phyloP scores from a whole-genome alignment of 2,888 invertebrate species.

The Dioctria rufipes region DNA sequence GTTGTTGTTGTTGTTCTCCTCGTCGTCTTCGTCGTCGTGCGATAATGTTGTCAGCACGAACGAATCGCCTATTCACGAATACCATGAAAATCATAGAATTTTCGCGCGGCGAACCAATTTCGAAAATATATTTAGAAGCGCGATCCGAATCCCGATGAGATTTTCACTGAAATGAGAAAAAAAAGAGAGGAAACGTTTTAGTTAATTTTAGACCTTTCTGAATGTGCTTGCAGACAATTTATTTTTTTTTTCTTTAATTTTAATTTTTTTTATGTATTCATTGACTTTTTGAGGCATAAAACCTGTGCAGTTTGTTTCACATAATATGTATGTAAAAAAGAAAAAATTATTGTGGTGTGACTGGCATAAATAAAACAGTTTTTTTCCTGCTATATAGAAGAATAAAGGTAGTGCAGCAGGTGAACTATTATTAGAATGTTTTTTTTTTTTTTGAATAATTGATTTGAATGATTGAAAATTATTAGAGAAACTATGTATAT shows the following conservation, averaged over 20 bases:
- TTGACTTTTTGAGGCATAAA: conserved; percentile 40
- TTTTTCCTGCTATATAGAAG: neutral
- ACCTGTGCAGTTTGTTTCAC: neutral
- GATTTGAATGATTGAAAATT: conserved; percentile 10
- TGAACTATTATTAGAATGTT: conserved; percentile 28
- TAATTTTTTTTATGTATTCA: conserved; percentile 13
- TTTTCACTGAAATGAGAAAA: conserved; percentile 41
- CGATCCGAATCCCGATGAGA: conserved; percentile 45
- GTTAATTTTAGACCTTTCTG: conserved; percentile 44
- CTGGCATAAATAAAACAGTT: neutral
- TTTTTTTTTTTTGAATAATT: neutral
- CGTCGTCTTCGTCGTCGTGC: conserved; percentile 15
- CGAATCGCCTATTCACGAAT: conserved; percentile 7
- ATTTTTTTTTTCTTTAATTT: conserved; percentile 24
- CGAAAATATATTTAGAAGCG: conserved; percentile 39
- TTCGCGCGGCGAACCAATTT: conserved; percentile 46
- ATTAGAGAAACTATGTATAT: neutral
- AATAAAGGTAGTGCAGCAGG: neutral
- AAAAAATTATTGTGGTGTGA: neutral
- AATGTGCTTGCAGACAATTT: conserved; percentile 25
- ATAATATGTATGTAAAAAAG: conserved; percentile 4
- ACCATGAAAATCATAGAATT: conserved; percentile 18
- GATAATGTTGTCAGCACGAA: conserved; percentile 10
- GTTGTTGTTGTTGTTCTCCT: neutral
- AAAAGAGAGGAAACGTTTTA: conserved; percentile 26